phyloP scores from a whole-genome alignment of 2,113 vertebrate species.

The pig (Sus scrofa) region DNA sequence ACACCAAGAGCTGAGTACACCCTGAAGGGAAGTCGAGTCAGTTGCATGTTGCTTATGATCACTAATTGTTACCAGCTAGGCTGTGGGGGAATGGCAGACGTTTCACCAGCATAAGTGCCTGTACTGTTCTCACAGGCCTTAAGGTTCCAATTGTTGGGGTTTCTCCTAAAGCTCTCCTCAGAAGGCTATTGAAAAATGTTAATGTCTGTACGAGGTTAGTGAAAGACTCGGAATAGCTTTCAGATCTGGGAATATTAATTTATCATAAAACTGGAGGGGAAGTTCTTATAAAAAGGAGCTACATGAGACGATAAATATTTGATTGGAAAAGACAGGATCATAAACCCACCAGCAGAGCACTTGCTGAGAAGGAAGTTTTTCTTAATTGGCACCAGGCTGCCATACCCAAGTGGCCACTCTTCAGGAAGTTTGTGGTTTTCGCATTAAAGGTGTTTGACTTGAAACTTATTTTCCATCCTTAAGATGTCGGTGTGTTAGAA shows the following conservation, averaged over 20 bases:
- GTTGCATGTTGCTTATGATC: not conserved
- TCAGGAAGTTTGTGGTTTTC: not conserved
- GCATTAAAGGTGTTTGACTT: constrained; percentile 51
- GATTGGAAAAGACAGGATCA: constrained; percentile 72
- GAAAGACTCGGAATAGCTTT: constrained; percentile 63
- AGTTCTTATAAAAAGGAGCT: constrained; percentile 57
- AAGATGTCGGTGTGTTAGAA: constrained; percentile 51
- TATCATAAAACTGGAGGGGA: constrained; percentile 65
- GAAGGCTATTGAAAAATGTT: constrained; percentile 56
- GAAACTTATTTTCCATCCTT: constrained; percentile 47
- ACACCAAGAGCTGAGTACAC: not conserved
- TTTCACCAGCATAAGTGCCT: not conserved
- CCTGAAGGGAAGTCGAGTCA: not conserved
- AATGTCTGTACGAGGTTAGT: constrained; percentile 34
- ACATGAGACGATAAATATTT: constrained; percentile 73
- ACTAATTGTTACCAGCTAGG: not conserved
- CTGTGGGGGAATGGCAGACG: not conserved
- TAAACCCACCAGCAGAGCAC: constrained; percentile 48
- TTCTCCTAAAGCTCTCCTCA: not conserved
- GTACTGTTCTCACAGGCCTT: not conserved
- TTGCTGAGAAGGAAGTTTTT: constrained; percentile 57
- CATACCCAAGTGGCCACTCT: not conserved
- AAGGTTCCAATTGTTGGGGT: not conserved
- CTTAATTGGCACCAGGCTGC: constrained; percentile 52
- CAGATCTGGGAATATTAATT: constrained; percentile 70